Evolutionary conservation across 2,113 vertebrate species (phyloP).

Genomic region (Phyllopteryx taeniolatus): DNA sequence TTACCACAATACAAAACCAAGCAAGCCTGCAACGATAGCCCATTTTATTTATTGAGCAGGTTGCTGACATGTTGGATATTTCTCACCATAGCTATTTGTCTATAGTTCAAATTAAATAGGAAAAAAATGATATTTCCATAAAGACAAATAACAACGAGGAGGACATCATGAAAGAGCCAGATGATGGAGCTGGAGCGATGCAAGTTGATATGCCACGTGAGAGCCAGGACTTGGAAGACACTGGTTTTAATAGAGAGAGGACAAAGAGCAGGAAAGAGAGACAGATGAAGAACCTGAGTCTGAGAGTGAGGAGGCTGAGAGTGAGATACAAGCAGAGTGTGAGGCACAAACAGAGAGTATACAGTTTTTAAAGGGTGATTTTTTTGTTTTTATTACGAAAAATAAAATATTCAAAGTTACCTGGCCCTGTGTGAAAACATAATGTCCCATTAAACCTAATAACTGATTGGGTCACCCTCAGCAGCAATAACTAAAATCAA

Average conservation of each 20-base stretch:
- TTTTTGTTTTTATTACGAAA: no score
- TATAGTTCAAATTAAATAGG: not conserved
- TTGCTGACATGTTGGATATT: not conserved
- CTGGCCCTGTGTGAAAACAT: no score
- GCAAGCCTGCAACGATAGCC: not conserved
- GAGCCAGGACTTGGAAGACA: not conserved
- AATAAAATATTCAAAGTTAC: no score
- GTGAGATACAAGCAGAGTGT: not conserved
- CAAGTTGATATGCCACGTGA: not conserved
- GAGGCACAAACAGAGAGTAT: not conserved
- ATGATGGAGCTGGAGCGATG: not conserved
- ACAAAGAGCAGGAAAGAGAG: not conserved
- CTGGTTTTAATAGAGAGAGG: not conserved
- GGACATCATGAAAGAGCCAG: not conserved
- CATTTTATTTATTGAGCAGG: not conserved
- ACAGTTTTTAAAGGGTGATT: no score
- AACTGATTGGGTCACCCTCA: no score
- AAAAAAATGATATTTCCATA: not conserved
- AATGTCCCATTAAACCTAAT: no score
- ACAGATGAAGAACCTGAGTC: not conserved
- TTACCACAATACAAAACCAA: not conserved
- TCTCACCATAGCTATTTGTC: not conserved
- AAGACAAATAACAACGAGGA: no score
- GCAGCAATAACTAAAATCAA: no score
- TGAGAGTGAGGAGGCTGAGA: not conserved